Evolutionary conservation across 2,888 invertebrate species (phyloP).

Genomic region (Pegoplata infirma): DNA sequence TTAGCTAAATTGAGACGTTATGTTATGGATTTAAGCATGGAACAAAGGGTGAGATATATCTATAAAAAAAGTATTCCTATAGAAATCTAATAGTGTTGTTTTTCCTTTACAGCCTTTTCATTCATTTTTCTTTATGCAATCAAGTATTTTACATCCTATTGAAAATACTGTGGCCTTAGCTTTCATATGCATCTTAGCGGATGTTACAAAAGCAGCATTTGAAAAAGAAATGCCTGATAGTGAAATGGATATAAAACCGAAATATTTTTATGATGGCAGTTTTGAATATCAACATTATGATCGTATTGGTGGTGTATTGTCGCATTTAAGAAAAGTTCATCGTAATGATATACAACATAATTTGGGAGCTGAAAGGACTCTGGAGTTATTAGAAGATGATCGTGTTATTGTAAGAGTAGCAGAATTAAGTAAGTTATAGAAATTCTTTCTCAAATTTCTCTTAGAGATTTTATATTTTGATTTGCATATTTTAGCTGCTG

Average conservation of each 20-base stretch:
- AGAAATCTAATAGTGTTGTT: constrained; percentile 4
- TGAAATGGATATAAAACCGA: constrained; percentile 69
- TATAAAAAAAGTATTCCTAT: not conserved
- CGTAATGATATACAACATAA: constrained; percentile 72
- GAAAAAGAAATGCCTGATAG: constrained; percentile 69
- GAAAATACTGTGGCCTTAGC: constrained; percentile 76
- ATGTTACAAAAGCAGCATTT: constrained; percentile 70
- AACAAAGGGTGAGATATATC: constrained; percentile 82
- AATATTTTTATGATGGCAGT: constrained; percentile 75
- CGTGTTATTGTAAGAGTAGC: constrained; percentile 66
- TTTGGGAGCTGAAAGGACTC: constrained; percentile 72
- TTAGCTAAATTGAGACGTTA: constrained; percentile 85
- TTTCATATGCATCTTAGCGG: constrained; percentile 74
- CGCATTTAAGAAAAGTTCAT: constrained; percentile 76
- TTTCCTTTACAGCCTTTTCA: constrained; percentile 72
- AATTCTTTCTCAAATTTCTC: not conserved
- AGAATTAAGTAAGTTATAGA: constrained; percentile 69
- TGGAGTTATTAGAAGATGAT: constrained; percentile 71
- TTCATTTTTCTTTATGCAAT: constrained; percentile 76
- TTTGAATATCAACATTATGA: constrained; percentile 77
- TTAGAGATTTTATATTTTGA: too few species aligned
- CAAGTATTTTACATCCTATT: constrained; percentile 75
- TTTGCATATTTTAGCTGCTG: constrained; percentile 66
- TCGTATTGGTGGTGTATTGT: constrained; percentile 77
- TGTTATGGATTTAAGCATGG: constrained; percentile 82